Conservation (phyloP, 2,888 invertebrate genomes). For the Calameuta pallipes region DNA sequence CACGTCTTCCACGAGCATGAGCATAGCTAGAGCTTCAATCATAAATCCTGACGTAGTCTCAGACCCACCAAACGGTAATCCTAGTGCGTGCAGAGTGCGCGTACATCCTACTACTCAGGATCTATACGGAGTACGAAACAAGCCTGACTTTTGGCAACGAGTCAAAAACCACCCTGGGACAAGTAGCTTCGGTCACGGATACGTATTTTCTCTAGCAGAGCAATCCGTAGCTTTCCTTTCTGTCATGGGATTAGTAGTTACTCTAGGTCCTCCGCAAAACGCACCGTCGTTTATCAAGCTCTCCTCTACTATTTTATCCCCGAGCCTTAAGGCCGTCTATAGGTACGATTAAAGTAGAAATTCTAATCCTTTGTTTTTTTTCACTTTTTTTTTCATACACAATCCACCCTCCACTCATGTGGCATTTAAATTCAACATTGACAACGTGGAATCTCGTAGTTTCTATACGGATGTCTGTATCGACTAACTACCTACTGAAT, state of each 20-base stretch:
- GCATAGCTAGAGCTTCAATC: conserved; percentile 47
- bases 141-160: conserved; percentile 44
- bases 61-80: conserved; percentile 40
- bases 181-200: not conserved
- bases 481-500: conserved; percentile 7
- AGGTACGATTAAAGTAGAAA: conserved; percentile 1
- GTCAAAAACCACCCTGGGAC: conserved; percentile 39
- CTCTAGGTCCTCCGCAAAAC: not conserved
- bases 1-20: conserved; percentile 42
- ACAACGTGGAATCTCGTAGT: not conserved
- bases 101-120: not conserved
- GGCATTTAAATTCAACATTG: not conserved
- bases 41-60: conserved; percentile 51
- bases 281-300: not conserved
- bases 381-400: not conserved
- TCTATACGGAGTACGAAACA: conserved; percentile 13
- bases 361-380: not conserved
- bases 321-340: not conserved
- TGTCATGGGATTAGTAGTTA: not conserved
- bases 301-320: not conserved
- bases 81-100: conserved; percentile 39
- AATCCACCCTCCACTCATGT: not conserved
- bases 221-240: not conserved
- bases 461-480: not conserved
- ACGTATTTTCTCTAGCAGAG: not conserved